These are phyloP conservation scores for Xyrichtys novacula DNA, from an alignment of 2,797 vertebrate genomes.

Conservation along the genomic window DNA sequence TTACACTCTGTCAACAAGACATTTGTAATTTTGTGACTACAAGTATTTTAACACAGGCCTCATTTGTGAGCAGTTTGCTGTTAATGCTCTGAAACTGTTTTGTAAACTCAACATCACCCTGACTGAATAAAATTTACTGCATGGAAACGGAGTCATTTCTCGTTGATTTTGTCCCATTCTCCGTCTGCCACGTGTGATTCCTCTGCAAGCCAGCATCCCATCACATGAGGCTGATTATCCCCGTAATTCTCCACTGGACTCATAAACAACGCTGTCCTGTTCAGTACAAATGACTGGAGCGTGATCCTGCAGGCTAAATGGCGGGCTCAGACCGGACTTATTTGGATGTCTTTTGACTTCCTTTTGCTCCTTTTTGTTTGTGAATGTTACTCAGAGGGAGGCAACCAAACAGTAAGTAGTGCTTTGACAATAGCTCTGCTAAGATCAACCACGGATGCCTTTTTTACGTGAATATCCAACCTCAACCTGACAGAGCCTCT, in stretches of 20 bases:
- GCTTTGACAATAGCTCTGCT: not conserved
- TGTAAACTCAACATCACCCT: not conserved
- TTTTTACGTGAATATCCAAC: too few species aligned
- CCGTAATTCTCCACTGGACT: slow-evolving; percentile 35
- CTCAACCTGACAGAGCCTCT: not conserved
- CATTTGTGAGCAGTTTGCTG: not conserved
- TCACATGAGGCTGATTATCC: slow-evolving; percentile 80
- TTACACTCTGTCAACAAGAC: too few species aligned
- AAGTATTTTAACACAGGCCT: too few species aligned
- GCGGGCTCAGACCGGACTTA: not conserved
- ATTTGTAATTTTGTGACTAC: too few species aligned
- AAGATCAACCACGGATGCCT: too few species aligned
- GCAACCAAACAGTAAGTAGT: slow-evolving; percentile 49
- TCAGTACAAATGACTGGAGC: slow-evolving; percentile 70
- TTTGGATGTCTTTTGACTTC: not conserved
- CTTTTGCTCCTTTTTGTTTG: not conserved
- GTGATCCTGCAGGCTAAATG: slow-evolving; percentile 62
- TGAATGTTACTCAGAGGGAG: not conserved
- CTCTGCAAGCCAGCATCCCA: slow-evolving; percentile 34
- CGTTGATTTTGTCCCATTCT: not conserved
- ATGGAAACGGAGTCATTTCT: not conserved
- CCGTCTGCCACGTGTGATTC: slow-evolving; percentile 19
- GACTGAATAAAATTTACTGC: slow-evolving; percentile 15
- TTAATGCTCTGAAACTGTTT: too few species aligned
- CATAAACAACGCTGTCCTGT: slow-evolving; percentile 53